Conservation (phyloP, 2,797 vertebrate species). For the Falco berigora region DNA sequence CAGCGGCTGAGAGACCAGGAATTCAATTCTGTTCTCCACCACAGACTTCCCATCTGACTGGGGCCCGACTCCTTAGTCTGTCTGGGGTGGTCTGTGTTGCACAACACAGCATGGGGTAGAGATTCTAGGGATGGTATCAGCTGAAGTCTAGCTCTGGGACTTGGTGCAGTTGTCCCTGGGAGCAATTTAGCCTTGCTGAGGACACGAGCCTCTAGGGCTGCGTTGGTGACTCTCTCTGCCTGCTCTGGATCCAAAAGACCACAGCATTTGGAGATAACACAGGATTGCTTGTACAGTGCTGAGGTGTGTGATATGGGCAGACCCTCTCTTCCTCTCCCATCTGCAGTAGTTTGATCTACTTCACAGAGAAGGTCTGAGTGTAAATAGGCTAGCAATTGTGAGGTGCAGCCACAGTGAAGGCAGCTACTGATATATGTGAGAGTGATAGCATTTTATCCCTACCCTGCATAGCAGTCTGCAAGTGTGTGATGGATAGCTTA, state of each 20-base stretch:
- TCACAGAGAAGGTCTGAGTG: background rate
- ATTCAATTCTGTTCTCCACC: background rate
- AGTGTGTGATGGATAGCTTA: background rate
- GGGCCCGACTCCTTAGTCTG: background rate
- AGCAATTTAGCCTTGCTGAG: background rate
- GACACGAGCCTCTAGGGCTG: background rate
- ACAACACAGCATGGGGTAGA: background rate
- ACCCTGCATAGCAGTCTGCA: background rate
- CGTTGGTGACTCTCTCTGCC: background rate
- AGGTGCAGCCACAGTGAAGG: background rate
- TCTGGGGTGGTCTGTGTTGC: background rate
- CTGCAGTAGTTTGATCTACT: background rate
- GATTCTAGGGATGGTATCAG: background rate
- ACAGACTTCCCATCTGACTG: background rate
- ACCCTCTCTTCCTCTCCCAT: background rate
- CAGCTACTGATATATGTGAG: fast-evolving
- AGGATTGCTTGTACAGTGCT: background rate
- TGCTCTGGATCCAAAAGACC: background rate
- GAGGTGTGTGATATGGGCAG: background rate
- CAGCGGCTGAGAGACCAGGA: background rate
- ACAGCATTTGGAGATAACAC: background rate
- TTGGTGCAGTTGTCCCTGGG: background rate
- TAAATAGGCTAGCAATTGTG: background rate
- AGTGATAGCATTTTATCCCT: background rate
- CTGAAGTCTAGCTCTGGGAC: background rate